Evolutionary conservation across 2,797 vertebrate species (phyloP).

Genomic region (Ceyx erithaca): DNA sequence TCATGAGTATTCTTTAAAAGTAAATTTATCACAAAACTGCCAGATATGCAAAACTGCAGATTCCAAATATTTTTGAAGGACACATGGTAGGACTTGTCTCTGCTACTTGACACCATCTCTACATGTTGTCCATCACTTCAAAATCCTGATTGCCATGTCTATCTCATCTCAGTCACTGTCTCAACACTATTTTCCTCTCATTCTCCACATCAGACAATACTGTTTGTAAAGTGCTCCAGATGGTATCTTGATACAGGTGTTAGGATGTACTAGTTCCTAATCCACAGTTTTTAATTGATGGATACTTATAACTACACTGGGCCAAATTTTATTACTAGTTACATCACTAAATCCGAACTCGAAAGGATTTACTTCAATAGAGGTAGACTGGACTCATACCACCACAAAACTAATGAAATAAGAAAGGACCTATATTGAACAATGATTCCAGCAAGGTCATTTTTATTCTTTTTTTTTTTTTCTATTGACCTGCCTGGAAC

Average conservation of each 20-base stretch:
- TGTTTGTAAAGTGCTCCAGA: not conserved
- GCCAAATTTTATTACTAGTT: not conserved
- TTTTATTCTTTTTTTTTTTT: slow-evolving; percentile 34
- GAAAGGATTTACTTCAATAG: not conserved
- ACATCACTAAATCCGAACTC: not conserved
- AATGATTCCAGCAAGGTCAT: not conserved
- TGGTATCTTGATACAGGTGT: not conserved
- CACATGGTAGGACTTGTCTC: not conserved
- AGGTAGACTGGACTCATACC: not conserved
- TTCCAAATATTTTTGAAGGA: slow-evolving; percentile 47
- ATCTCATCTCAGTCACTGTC: not conserved
- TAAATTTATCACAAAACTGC: slow-evolving; percentile 29
- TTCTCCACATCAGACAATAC: not conserved
- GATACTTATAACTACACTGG: not conserved
- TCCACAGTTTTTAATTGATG: not conserved
- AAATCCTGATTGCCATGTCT: not conserved
- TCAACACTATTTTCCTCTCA: not conserved
- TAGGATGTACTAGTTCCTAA: not conserved
- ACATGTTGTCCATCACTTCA: not conserved
- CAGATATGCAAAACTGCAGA: not conserved
- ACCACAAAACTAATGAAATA: slow-evolving; percentile 22
- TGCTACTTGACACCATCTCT: not conserved
- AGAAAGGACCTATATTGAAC: slow-evolving; percentile 15
- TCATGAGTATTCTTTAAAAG: not conserved
- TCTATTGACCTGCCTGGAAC: slow-evolving; percentile 15